A percentile compares a stretch with the other conserved stretches of the same genome.
These are phyloP conservation scores for Tichodroma muraria DNA, from an alignment of 2,113 vertebrate species.

Conservation along the genomic window DNA sequence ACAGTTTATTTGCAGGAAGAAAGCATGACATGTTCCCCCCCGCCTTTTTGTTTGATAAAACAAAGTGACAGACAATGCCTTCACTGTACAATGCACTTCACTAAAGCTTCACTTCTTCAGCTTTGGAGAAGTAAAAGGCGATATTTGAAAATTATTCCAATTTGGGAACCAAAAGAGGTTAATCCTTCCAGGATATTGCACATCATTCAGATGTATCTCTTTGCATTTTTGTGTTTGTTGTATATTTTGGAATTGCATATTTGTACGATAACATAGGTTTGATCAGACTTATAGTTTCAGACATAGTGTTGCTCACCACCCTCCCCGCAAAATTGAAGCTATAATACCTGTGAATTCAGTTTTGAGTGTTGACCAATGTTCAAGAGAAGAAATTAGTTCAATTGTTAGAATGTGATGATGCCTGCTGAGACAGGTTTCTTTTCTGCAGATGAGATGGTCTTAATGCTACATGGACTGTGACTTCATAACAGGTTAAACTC, in stretches of 20 bases:
- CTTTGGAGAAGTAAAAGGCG: background rate
- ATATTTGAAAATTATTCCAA: background rate
- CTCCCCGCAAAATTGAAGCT: background rate
- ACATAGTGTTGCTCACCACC: background rate
- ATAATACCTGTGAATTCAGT: background rate
- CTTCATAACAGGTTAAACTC: background rate
- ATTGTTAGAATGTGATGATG: background rate
- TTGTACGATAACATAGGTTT: background rate
- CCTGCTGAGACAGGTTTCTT: conserved; percentile 26
- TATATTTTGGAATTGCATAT: background rate
- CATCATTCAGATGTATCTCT: background rate
- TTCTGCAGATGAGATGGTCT: conserved; percentile 6
- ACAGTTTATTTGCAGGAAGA: conserved; percentile 23
- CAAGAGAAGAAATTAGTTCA: conserved; percentile 17
- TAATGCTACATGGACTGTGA: background rate
- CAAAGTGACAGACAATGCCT: conserved; percentile 4
- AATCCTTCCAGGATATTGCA: background rate
- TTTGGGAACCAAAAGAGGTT: background rate
- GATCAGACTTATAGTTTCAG: background rate
- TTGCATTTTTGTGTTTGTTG: background rate
- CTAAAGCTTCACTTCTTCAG: background rate
- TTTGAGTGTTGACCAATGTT: background rate
- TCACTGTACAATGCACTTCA: background rate
- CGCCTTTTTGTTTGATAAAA: background rate
- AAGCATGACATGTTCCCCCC: background rate